phyloP scores from a whole-genome alignment of 2,113 vertebrate species.

The Oncorhynchus gorbuscha region DNA sequence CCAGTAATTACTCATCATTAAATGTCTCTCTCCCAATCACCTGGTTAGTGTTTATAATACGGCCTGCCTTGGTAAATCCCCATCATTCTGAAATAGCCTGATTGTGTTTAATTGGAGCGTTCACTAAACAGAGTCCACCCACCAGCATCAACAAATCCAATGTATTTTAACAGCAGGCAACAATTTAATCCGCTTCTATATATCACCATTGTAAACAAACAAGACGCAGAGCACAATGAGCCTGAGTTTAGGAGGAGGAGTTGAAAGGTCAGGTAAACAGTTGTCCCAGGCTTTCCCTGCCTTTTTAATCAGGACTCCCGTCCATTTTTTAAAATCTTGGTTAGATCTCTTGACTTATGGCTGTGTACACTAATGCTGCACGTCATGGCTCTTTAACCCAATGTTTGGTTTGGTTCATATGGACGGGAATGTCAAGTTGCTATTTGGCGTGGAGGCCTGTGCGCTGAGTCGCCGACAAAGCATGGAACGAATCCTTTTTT shows the following conservation, averaged over 20 bases:
- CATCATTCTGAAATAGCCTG: constrained; percentile 6
- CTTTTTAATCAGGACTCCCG: neutral
- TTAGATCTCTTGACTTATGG: neutral
- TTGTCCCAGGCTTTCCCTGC: neutral
- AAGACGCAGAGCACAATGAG: constrained; percentile 14
- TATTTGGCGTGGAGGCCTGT: constrained; percentile 19
- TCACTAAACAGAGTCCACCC: constrained; percentile 17
- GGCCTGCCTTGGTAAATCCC: neutral
- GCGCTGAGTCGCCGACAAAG: neutral
- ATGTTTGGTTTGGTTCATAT: constrained; percentile 29
- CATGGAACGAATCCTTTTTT: constrained; percentile 3
- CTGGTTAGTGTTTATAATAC: constrained; percentile 11
- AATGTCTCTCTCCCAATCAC: constrained; percentile 8
- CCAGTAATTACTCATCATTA: neutral
- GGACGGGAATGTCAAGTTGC: constrained; percentile 27
- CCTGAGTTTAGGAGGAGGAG: constrained; percentile 8
- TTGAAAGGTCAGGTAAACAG: constrained; percentile 51
- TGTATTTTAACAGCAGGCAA: constrained; percentile 43
- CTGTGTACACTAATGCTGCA: neutral
- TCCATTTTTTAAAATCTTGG: too few species aligned
- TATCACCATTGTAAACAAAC: constrained; percentile 36
- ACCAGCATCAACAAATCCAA: constrained; percentile 44
- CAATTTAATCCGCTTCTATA: constrained; percentile 20
- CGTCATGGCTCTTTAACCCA: constrained; percentile 7
- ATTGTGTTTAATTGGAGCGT: constrained; percentile 31